These are phyloP conservation scores for Drosophila albomicans DNA, from an alignment of 1,140 invertebrate genomes.

Conservation along the genomic window DNA sequence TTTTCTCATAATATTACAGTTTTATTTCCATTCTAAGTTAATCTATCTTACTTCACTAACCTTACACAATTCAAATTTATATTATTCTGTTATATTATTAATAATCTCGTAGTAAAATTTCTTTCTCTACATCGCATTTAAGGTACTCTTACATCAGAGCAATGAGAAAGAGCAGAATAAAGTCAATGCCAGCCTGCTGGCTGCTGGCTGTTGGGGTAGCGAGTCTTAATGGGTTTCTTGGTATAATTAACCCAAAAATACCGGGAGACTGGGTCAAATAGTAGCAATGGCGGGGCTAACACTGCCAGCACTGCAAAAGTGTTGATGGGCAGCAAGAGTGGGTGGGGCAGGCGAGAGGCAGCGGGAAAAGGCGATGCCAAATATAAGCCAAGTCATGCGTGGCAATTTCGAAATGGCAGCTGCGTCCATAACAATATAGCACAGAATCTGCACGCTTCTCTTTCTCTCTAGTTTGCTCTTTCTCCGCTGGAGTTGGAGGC, in stretches of 20 bases:
- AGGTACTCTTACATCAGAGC: not conserved
- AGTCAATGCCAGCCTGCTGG: slow-evolving; percentile 58
- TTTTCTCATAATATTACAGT: too few species aligned
- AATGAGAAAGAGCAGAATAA: slow-evolving; percentile 34
- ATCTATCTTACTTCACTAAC: too few species aligned
- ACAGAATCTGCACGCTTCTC: slow-evolving; percentile 4
- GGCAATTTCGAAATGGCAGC: slow-evolving; percentile 68
- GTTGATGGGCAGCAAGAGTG: slow-evolving; percentile 50
- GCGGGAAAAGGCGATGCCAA: slow-evolving; percentile 51
- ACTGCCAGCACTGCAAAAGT: slow-evolving; percentile 45
- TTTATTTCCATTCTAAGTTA: too few species aligned
- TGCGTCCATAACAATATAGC: slow-evolving; percentile 66
- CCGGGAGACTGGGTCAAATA: slow-evolving; percentile 17
- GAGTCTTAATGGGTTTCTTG: slow-evolving; percentile 74
- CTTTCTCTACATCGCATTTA: not conserved
- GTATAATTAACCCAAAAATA: slow-evolving; percentile 73
- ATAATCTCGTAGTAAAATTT: not conserved
- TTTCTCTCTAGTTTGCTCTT: not conserved
- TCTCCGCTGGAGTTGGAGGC: not conserved
- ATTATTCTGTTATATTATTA: too few species aligned
- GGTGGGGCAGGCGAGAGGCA: slow-evolving; percentile 10
- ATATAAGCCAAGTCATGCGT: slow-evolving; percentile 78
- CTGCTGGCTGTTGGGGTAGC: slow-evolving; percentile 34
- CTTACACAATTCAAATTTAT: too few species aligned
- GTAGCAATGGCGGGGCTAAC: not conserved